Evolutionary conservation across 2,888 invertebrate species (phyloP), one percentile per base, ranked within the genome.

Genomic region (Chouioia cunea): DNA sequence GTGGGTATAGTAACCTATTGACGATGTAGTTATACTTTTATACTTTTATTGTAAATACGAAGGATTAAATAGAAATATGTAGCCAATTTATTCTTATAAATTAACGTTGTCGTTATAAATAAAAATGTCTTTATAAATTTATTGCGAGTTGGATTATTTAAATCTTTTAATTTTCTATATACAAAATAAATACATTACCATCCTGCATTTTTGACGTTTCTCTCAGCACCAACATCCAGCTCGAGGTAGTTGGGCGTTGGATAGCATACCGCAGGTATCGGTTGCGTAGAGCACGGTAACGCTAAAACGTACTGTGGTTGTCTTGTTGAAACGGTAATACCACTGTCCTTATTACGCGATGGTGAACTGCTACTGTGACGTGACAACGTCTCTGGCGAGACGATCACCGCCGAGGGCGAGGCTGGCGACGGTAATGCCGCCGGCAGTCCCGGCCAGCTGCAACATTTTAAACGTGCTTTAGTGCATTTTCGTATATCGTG

Each of bases 331-430:
- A 16, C 50, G 16, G 18, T 16, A 10, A 50, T 18, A 16, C 50
- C 50, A n/a, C 62, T 75, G 75, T 46, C 74, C 78, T 46, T 71
- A 76, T 73, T 79, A 68, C 76, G 76, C 79, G 89, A 89, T 23
- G 93, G 93, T 70, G 89, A 88, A 59, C 89, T 88, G 79, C 91
- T 91, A 80, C 92, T 92, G 74, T 90, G 87, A 83, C 90, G 90
- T 80, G 92, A 89, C 74, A 92, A 89, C 77, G 92, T 92, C 86
- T 91, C 91, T 52, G 93, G 92, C 36, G 93, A 92, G 76, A 93
- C 92, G 79, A 93, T 89, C 67, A 92, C 91, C 71, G 93, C 92
- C 71, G 90, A 90, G 57, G 92, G 90, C 22, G 93, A 91, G 36
- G 93, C 92, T 48, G 93, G 93, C 71, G 93, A 93, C 67, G 93